A percentile compares a stretch with the other conserved stretches of the same genome.
Conservation (phyloP, 1,140 invertebrate genomes). For the Cotesia vestalis region DNA sequence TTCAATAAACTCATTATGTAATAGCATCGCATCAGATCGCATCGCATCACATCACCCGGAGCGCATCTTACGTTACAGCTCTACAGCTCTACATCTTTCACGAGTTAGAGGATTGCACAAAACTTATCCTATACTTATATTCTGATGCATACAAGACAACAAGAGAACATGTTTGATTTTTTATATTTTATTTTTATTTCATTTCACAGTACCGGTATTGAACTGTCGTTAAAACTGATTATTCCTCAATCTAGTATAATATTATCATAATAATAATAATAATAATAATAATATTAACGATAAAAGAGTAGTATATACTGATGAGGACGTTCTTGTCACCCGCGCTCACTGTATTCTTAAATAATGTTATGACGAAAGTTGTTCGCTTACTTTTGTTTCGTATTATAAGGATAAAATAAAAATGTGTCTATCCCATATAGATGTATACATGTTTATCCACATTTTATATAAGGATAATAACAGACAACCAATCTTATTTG, state of each 20-base stretch:
- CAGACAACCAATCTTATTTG: not conserved
- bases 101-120: conserved; percentile 58
- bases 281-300: not conserved
- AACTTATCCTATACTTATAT: conserved; percentile 42
- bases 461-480: conserved; percentile 8
- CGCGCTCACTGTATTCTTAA: not conserved
- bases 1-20: conserved; percentile 61
- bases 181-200: conserved; percentile 28
- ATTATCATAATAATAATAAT: not conserved
- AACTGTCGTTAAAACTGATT: conserved; percentile 6
- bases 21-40: conserved; percentile 50
- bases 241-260: not conserved
- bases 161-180: conserved; percentile 37
- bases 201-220: not conserved
- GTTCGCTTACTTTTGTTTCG: not conserved
- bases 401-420: not conserved
- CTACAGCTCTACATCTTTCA: conserved; percentile 49
- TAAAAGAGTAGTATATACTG: not conserved
- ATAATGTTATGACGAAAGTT: conserved; percentile 19
- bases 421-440: no score
- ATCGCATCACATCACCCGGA: conserved; percentile 50
- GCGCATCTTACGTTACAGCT: conserved; percentile 55
- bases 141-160: conserved; percentile 39
- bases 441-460: no score
- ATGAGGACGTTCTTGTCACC: conserved; percentile 16